Percentiles rank a stretch among this genome's conserved stretches.
phyloP scores from a whole-genome alignment of 1,140 invertebrate genomes.

The Drosophila malerkotliana region DNA sequence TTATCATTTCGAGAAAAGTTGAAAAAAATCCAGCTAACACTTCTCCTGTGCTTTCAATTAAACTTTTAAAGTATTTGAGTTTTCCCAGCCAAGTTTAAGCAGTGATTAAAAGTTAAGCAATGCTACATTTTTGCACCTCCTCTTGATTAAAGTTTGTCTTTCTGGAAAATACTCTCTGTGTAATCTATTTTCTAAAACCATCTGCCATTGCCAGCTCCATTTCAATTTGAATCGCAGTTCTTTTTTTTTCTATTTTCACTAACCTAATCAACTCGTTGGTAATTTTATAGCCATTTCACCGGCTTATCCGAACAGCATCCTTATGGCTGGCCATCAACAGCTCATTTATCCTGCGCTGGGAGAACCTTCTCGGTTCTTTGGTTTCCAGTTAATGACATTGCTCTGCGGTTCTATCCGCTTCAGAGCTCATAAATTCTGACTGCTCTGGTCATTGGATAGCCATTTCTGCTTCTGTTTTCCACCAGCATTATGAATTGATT shows the following conservation, averaged over 20 bases:
- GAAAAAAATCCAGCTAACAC: slow-evolving; percentile 14
- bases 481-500: slow-evolving; percentile 74
- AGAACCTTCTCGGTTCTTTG: slow-evolving; percentile 31
- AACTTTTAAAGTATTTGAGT: slow-evolving; percentile 27
- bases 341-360: slow-evolving; percentile 28
- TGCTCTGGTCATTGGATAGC: slow-evolving; percentile 36
- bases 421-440: slow-evolving; percentile 63
- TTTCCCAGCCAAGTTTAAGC: slow-evolving; percentile 6
- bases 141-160: slow-evolving; percentile 14
- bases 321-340: slow-evolving; percentile 41
- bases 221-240: slow-evolving; percentile 21
- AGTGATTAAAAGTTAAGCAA: slow-evolving; percentile 36
- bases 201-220: neutral
- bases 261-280: slow-evolving; percentile 49
- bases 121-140: slow-evolving; percentile 19
- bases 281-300: slow-evolving; percentile 60
- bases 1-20: slow-evolving; percentile 29
- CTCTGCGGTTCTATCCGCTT: slow-evolving; percentile 34
- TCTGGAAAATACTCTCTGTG: neutral
- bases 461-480: slow-evolving; percentile 20
- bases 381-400: slow-evolving; percentile 62
- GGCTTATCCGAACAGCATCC: slow-evolving; percentile 31
- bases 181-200: slow-evolving; percentile 1
- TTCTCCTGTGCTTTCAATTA: slow-evolving; percentile 43
- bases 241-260: slow-evolving; percentile 26